Conservation (phyloP, 1,140 invertebrate genomes). For the Carposina sasakii region DNA sequence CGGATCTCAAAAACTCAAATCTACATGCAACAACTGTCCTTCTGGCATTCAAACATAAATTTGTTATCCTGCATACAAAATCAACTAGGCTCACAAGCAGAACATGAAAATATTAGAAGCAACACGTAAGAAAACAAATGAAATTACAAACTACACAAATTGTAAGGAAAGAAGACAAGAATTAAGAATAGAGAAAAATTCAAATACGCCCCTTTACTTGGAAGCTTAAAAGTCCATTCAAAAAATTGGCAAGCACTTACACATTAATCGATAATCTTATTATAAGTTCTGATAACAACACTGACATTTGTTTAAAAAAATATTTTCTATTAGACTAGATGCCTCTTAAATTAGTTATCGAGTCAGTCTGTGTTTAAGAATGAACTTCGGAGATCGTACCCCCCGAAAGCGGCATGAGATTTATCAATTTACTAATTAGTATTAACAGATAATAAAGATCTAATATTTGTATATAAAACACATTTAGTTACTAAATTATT, state of each 20-base stretch:
- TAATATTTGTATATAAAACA: too few species aligned
- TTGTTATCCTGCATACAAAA: constrained; percentile 46
- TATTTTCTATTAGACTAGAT: constrained; percentile 53
- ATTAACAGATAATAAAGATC: too few species aligned
- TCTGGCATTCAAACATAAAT: constrained; percentile 54
- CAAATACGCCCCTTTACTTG: constrained; percentile 22
- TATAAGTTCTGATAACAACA: constrained; percentile 60
- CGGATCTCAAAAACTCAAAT: too few species aligned
- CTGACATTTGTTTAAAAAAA: constrained; percentile 61
- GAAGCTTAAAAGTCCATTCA: constrained; percentile 42
- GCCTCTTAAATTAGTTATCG: constrained; percentile 30
- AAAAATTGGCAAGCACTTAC: constrained; percentile 63
- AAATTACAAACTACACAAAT: constrained; percentile 53
- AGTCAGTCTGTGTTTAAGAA: too few species aligned
- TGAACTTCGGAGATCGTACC: too few species aligned
- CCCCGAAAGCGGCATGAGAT: too few species aligned
- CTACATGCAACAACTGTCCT: too few species aligned
- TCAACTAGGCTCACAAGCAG: constrained; percentile 24
- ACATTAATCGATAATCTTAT: constrained; percentile 53
- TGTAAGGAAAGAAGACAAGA: constrained; percentile 39
- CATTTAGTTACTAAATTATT: too few species aligned
- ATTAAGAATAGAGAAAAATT: constrained; percentile 32
- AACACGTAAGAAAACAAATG: constrained; percentile 31
- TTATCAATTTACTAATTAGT: too few species aligned
- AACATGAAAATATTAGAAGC: constrained; percentile 21